Evolutionary conservation across 1,140 invertebrate species (phyloP), one percentile per base, ranked within the genome.

Genomic region (Scaptomyza pallida): DNA sequence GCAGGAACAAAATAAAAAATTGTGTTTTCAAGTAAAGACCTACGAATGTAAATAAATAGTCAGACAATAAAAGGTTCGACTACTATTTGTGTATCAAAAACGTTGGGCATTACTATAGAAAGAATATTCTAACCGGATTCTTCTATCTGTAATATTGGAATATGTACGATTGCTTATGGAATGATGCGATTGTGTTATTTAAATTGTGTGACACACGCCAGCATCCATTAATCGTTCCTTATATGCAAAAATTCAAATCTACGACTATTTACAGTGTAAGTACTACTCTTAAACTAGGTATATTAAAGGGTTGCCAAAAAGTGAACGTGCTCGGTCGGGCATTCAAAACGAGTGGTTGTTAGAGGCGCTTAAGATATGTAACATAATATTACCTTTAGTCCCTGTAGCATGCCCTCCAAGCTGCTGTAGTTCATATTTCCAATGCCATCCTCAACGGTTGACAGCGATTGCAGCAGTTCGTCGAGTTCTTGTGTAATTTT

Each of bases 391-490:
- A 96, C 95, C 94, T 92, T 92, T 19, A 96, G 92, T 73, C 94
- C 94, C 45, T 93, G 91, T 47, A 95, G 93, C 94, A 96, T 96
- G 35, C 93, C 92, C 52, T 94, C 92, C 59, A 96, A 93, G 90
- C 93, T 95, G 82, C 95, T 93, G 54, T 93, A 92, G n/a, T 95
- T 95, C 62, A 96, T 92, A 79, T 93, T 92, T 21, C 92, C 92
- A 67, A 95, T 93, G 68, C 93, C 93, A 63, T 93, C 92, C 92
- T 96, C 95, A 51, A 95, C 93, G 71, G 92, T 92, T 68, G 92
- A 93, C 26, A 96, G 92, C 76, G 93, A 93, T 85, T 93, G 91
- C 69, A 94, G 93, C 70, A 96, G 92, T 89, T 93, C 93, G 80
- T 94, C 93, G 79, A 96, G 92, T 82, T 95, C 93, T 89, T 93